Percentiles rank a stretch among this genome's conserved stretches.
Evolutionary conservation across 1,140 invertebrate genomes (phyloP).

Genomic region (Trypoxylus dichotomus): DNA sequence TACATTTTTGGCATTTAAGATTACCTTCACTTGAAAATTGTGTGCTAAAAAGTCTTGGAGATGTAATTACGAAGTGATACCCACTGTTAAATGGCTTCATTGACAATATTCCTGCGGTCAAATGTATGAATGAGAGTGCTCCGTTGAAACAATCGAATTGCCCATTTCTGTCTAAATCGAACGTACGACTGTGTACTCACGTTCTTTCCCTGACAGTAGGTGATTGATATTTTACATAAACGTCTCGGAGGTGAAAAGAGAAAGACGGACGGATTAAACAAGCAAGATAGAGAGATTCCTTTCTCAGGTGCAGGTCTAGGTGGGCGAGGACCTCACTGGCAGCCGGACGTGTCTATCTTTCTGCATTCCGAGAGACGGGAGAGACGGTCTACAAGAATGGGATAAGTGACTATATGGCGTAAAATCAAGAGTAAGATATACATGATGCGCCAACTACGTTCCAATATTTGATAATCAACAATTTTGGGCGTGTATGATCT

Average conservation of each 20-base stretch:
- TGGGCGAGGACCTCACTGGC: conserved; percentile 36
- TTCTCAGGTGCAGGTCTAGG: conserved; percentile 35
- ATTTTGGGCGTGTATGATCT: no score
- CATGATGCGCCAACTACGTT: not conserved
- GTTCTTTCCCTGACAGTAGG: conserved; percentile 26
- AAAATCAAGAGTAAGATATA: not conserved
- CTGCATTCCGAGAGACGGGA: conserved; percentile 30
- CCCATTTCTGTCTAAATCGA: conserved; percentile 27
- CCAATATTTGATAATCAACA: no score
- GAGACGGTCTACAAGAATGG: conserved; percentile 12
- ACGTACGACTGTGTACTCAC: conserved; percentile 32
- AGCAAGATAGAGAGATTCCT: not conserved
- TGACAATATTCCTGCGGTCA: conserved; percentile 2
- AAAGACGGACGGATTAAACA: not conserved
- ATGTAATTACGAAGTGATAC: not conserved
- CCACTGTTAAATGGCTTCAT: not conserved
- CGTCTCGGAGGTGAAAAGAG: conserved; percentile 28
- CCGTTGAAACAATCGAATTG: conserved; percentile 27
- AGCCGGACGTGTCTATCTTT: conserved; percentile 34
- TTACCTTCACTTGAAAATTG: no score
- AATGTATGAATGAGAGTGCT: conserved; percentile 23
- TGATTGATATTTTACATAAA: conserved; percentile 35
- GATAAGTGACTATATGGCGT: not conserved
- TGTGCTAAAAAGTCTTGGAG: no score
- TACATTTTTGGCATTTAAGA: no score